Base-by-base conservation (phyloP, 2,888 invertebrate species). In the Harmothoe impar region DNA sequence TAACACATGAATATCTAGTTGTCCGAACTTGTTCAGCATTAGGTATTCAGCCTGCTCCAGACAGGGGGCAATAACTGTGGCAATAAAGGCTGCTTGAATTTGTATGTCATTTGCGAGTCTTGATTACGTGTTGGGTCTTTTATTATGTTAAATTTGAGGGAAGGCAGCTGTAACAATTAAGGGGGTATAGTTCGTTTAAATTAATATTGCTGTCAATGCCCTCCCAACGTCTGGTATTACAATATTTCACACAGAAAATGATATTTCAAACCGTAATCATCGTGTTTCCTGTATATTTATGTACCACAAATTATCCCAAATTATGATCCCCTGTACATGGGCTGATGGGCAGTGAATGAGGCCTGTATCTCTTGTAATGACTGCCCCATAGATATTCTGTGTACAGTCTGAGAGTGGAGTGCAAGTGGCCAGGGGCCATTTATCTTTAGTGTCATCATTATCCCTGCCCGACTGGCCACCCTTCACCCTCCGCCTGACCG, bases 361-460 rank as follows among this genome's bases (percentile, higher is more conserved):
- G 43, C 43, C 43, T 43, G 43, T 43, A 7, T 43, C 43, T 43
- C 43, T 43, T 43, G 43, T 43, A 43, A 43, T 43, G 43, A 10
- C 5, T 43, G 43, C 43, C 10, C 43, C 43, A 43, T 43, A 43
- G 43, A 43, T 43, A 10, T 43, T 43, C 43, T 43, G 10, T 43
- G 43, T 43, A 43, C 43, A 43, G 43, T 43, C 43, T 43, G 10
- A 43, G 43, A 29, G 29, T 72, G 72, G 31, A 72, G 72, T 72
- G 29, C 72, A 25, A 72, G 17, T 84, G 23, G 84, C 84, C 84
- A 17, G 84, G 20, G 84, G 84, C 84, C 17, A 54, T 86, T 17
- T 29, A 56, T 86, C 86, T 86, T 43, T 31, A 86, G 86, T 54
- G 86, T 86, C 86, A 52, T 86, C 54, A 56, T 86, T 86, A 86